These are phyloP conservation scores for Drosophila falleni DNA, from an alignment of 2,888 invertebrate species.

Conservation along the genomic window DNA sequence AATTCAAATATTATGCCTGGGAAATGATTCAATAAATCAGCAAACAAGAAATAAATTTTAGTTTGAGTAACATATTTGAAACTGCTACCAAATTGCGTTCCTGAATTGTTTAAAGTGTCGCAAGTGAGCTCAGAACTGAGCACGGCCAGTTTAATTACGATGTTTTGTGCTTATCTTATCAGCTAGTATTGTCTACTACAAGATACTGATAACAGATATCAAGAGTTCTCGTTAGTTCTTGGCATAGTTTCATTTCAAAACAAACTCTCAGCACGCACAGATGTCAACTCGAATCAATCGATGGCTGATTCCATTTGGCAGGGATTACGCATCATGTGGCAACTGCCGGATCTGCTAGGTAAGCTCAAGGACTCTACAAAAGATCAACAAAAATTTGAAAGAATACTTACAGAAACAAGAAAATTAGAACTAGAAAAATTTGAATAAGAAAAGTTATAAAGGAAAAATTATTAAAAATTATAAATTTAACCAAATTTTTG, in stretches of 20 bases:
- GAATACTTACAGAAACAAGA: not conserved
- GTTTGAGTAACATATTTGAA: not conserved
- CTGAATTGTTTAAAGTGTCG: slow-evolving; percentile 19
- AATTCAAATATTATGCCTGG: not conserved
- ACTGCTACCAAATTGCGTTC: not conserved
- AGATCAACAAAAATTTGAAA: not conserved
- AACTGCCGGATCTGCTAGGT: slow-evolving; percentile 69
- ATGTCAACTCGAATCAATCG: slow-evolving; percentile 36
- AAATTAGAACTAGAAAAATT: not conserved
- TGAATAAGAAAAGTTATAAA: not conserved
- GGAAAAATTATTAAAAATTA: no score
- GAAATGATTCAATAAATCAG: not conserved
- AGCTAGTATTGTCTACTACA: slow-evolving; percentile 1
- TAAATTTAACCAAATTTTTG: no score
- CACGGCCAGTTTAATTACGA: slow-evolving; percentile 44
- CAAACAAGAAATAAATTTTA: not conserved
- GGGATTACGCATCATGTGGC: slow-evolving; percentile 49
- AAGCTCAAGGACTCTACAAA: not conserved
- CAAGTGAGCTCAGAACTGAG: slow-evolving; percentile 19
- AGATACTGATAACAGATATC: slow-evolving; percentile 15
- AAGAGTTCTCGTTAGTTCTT: slow-evolving; percentile 8
- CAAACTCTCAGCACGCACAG: slow-evolving; percentile 39
- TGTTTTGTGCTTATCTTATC: slow-evolving; percentile 51
- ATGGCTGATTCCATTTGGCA: slow-evolving; percentile 55
- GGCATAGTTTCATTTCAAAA: slow-evolving; percentile 35